phyloP scores from a whole-genome alignment of 2,797 vertebrate genomes.

The Pseudochromis fuscus region DNA sequence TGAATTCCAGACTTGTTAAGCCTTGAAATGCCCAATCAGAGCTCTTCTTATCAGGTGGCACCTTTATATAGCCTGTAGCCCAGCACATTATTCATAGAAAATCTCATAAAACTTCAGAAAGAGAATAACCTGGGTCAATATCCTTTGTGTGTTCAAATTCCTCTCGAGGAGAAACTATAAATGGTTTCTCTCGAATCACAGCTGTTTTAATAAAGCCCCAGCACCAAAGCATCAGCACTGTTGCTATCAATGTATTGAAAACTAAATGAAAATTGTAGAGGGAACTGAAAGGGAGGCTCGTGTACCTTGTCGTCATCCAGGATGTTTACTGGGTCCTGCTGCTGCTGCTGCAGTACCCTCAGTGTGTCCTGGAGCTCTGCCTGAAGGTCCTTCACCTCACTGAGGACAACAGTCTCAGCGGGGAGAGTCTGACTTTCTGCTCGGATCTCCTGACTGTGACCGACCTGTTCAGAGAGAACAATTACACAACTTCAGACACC shows the following conservation, averaged over 20 bases:
- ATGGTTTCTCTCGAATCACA: too few relatives aligned
- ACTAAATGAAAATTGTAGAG: not conserved
- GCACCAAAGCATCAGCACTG: not conserved
- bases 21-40: slow-evolving; percentile 65
- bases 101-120: slow-evolving; percentile 36
- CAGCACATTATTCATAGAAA: slow-evolving; percentile 15
- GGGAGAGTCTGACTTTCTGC: slow-evolving; percentile 50
- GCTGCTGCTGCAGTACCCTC: slow-evolving; percentile 85
- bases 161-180: not conserved
- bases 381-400: slow-evolving; percentile 82
- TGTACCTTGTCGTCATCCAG: slow-evolving; percentile 90
- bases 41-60: slow-evolving; percentile 32
- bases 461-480: slow-evolving; percentile 47
- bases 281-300: not conserved
- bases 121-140: slow-evolving; percentile 21
- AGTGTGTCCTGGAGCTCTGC: slow-evolving; percentile 86
- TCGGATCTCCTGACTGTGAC: slow-evolving; percentile 57
- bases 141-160: slow-evolving; percentile 16
- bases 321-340: slow-evolving; percentile 75
- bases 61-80: slow-evolving; percentile 36
- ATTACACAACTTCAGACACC: slow-evolving; percentile 27
- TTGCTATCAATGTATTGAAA: slow-evolving; percentile 6
- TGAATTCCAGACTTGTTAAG: slow-evolving; percentile 55
- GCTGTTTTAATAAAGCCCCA: not conserved
- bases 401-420: slow-evolving; percentile 29